These are phyloP conservation scores for Eupithecia inturbata DNA, from an alignment of 2,888 invertebrate genomes.

Conservation along the genomic window DNA sequence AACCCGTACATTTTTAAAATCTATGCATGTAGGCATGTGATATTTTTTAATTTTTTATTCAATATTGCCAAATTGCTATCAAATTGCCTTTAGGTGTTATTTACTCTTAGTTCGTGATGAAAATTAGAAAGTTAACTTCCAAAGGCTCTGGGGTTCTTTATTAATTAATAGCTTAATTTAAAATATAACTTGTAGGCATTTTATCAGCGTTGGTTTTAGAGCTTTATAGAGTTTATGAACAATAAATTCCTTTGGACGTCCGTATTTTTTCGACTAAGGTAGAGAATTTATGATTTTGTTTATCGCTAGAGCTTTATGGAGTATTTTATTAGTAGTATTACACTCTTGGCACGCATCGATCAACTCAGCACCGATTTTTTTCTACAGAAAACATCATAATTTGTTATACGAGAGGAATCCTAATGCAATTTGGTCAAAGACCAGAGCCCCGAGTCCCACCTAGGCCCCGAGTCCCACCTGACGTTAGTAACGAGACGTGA, in stretches of 20 bases:
- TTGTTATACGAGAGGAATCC: too few relatives aligned
- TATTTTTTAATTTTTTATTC: too few relatives aligned
- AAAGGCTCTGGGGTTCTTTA: constrained; percentile 49
- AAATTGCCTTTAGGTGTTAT: constrained; percentile 1
- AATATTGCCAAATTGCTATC: too few relatives aligned
- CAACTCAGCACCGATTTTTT: too few relatives aligned
- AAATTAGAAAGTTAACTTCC: constrained; percentile 59
- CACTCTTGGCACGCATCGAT: too few relatives aligned
- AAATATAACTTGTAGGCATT: constrained; percentile 49
- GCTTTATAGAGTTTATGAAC: constrained; percentile 11
- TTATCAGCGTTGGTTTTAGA: constrained; percentile 20
- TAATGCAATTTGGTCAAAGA: too few relatives aligned
- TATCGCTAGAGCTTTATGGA: neutral
- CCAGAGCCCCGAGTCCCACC: too few relatives aligned
- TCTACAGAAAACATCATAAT: too few relatives aligned
- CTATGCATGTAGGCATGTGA: too few relatives aligned
- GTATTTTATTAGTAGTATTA: neutral
- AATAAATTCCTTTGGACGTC: constrained; percentile 7
- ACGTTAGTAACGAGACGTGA: too few relatives aligned
- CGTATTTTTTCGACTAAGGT: neutral
- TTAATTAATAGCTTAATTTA: constrained; percentile 61
- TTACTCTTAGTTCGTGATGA: constrained; percentile 32
- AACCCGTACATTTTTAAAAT: too few relatives aligned
- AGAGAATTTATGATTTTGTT: neutral
- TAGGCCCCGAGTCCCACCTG: too few relatives aligned